A percentile compares a stretch with the other conserved stretches of the same genome.
phyloP scores from a whole-genome alignment of 1,140 invertebrate species.

The Nephotettix cincticeps region DNA sequence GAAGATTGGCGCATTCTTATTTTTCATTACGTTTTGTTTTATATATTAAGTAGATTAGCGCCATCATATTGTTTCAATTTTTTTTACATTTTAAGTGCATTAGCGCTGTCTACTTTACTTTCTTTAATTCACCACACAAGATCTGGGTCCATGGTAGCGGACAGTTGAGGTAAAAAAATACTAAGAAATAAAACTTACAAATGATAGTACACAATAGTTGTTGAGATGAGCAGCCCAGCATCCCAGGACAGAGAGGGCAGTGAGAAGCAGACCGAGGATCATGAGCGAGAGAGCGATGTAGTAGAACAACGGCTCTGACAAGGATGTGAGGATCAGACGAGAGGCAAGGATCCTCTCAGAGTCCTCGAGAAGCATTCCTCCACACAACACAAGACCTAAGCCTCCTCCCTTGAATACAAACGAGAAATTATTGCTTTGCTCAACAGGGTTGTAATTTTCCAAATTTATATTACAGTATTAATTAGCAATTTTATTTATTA shows the following conservation, averaged over 20 bases:
- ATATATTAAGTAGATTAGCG: no score
- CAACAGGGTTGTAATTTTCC: no score
- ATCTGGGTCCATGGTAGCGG: no score
- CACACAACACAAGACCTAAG: conserved; percentile 39
- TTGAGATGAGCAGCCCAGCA: conserved; percentile 76
- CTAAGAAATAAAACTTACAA: conserved; percentile 52
- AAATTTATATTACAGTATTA: no score
- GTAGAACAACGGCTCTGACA: conserved; percentile 66
- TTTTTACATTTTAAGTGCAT: no score
- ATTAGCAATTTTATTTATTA: no score
- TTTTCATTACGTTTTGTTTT: background rate
- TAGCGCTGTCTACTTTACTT: no score
- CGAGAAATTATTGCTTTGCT: no score
- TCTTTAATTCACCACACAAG: no score
- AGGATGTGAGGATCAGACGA: conserved; percentile 36
- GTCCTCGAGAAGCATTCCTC: conserved; percentile 41
- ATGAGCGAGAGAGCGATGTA: conserved; percentile 67
- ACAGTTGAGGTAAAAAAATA: background rate
- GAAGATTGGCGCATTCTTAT: background rate
- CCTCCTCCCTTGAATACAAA: conserved; percentile 46
- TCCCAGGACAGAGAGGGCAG: conserved; percentile 65
- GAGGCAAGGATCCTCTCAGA: conserved; percentile 41
- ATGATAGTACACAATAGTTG: conserved; percentile 66
- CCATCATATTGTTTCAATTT: no score
- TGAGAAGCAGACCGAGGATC: conserved; percentile 62